Evolutionary conservation across 2,113 vertebrate species (phyloP).

Genomic region (Craseonycteris thonglongyai): DNA sequence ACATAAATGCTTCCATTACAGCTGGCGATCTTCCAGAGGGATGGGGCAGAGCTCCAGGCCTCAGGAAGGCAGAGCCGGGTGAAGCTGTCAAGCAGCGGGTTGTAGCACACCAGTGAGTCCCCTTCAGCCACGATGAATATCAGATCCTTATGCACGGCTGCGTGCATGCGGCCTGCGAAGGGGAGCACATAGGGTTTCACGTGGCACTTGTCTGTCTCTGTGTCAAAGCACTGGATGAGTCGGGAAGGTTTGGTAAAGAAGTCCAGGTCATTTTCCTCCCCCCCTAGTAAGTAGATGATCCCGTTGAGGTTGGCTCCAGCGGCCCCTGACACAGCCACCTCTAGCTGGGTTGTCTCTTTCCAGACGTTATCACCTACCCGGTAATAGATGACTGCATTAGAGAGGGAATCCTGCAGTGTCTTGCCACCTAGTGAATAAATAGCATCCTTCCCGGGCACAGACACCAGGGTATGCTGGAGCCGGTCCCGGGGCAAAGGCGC

Average conservation of each 20-base stretch:
- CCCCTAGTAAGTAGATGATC: conserved; percentile 95
- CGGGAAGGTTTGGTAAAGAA: conserved; percentile 98
- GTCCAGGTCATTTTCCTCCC: conserved; percentile 98
- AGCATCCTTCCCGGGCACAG: conserved; percentile 88
- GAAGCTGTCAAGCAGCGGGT: conserved; percentile 96
- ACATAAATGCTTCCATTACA: conserved; percentile 98
- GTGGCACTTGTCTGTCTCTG: conserved; percentile 90
- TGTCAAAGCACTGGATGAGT: conserved; percentile 97
- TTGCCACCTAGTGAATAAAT: conserved; percentile 98
- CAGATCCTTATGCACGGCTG: conserved; percentile 95
- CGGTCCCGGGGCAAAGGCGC: conserved; percentile 95
- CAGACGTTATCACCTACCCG: conserved; percentile 95
- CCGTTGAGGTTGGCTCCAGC: conserved; percentile 95
- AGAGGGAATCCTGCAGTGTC: conserved; percentile 95
- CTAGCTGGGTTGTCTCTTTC: conserved; percentile 95
- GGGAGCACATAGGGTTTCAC: conserved; percentile 95
- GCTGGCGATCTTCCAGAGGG: conserved; percentile 98
- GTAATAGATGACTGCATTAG: conserved; percentile 96
- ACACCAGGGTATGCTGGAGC: conserved; percentile 96
- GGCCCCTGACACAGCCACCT: conserved; percentile 94
- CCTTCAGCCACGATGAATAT: conserved; percentile 97
- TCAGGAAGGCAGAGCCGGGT: conserved; percentile 95
- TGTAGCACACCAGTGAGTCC: conserved; percentile 95
- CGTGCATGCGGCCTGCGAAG: conserved; percentile 95
- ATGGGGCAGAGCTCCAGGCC: conserved; percentile 94